Base-by-base conservation (phyloP, 1,140 invertebrate species). In the Plectrocnemia conspersa region DNA sequence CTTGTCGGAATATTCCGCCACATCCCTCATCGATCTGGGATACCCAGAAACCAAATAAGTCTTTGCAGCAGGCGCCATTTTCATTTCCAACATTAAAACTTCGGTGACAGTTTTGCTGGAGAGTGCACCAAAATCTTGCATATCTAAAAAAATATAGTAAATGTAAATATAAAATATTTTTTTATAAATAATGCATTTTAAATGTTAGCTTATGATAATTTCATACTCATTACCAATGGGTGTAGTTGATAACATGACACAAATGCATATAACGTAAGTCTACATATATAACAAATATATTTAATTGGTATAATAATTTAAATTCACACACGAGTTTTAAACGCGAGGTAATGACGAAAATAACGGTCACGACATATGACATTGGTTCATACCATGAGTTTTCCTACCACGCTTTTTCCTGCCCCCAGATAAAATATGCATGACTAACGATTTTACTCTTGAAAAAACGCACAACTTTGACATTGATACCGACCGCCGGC, bases 21-120 rank as follows among this genome's bases (percentile, higher is more conserved):
- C 87, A 66, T 93, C 90, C 38, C 88, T 75, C 89, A 92, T 91
- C 59, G 87, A 91, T 45, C 93, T 79, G 11, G 93, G 96, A 78
- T 96, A 98, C 33, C 95, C 95, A 54, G 94, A 95, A 18, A 98
- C 87, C 13, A 98, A 80, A 74, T 93, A 96, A 3, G 92, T 92
- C 72, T 90, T 92, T 35, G 92, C 88, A 50, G 83, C 85, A 42
- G 86, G 85, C 49, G 89, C 82, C 82, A 92, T 89, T 76, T 95
- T 93, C 79, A 97, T 87, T 77, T 96, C 93, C 49, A 93, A 80
- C 86, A 92, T 91, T 35, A 93, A 78, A 3, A 91, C 88, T 69
- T 93, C 88, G 0, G 89, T 86, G 4, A 92, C 88, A 1, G 87
- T 91, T 69, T 85, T 88, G 65, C 89, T 90, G 25, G 87, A 89